Conservation (phyloP, 2,797 vertebrate genomes). For the Sorex maritimensis region DNA sequence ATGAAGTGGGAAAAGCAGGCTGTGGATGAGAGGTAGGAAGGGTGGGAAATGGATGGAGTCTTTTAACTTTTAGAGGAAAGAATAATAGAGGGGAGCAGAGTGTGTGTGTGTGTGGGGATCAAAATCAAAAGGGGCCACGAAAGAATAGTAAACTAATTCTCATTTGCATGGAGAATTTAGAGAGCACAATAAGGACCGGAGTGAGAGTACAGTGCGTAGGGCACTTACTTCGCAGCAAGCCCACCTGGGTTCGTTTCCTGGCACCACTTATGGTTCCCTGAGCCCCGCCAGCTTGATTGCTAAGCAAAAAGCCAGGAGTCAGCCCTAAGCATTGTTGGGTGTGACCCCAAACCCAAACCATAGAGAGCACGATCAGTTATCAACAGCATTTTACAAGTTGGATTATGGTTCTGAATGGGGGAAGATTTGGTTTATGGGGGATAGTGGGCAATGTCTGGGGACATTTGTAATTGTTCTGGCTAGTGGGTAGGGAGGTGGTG, state of each 20-base stretch:
- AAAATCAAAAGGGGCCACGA: not conserved
- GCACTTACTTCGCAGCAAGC: too few species aligned
- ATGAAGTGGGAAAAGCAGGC: not conserved
- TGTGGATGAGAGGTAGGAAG: not conserved
- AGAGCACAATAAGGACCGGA: too few species aligned
- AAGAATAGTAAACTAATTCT: too few species aligned
- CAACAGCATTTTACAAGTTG: not conserved
- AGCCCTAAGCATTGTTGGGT: too few species aligned
- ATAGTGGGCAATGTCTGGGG: not conserved
- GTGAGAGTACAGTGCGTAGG: too few species aligned
- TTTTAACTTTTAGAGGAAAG: not conserved
- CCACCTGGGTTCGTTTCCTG: too few species aligned
- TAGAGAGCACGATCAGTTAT: not conserved
- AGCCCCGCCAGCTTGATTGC: too few species aligned
- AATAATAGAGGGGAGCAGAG: not conserved
- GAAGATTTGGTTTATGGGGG: not conserved
- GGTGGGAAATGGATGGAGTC: not conserved
- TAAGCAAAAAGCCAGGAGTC: too few species aligned
- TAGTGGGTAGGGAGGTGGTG: not conserved
- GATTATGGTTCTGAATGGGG: not conserved
- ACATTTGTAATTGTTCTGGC: not conserved
- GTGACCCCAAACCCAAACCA: not conserved
- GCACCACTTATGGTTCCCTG: too few species aligned
- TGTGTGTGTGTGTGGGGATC: not conserved
- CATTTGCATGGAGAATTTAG: too few species aligned